Conservation (phyloP, 2,797 vertebrate species). For the Micromesistius poutassou region DNA sequence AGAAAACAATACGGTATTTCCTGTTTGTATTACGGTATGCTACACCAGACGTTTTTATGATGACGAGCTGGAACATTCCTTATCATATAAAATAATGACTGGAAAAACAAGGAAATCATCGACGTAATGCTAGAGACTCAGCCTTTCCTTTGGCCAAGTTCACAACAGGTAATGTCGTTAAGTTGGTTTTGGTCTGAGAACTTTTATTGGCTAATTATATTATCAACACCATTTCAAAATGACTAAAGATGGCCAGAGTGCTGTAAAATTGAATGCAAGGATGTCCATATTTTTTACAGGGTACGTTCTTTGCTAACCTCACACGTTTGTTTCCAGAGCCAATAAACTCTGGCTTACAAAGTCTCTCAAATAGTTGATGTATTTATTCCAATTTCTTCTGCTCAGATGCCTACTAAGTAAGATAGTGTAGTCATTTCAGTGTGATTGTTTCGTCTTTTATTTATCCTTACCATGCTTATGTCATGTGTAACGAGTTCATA, state of each 20-base stretch:
- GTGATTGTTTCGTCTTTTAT: neutral
- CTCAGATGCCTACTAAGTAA: neutral
- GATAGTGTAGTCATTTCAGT: neutral
- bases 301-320: neutral
- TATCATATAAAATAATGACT: constrained; percentile 8
- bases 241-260: neutral
- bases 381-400: neutral
- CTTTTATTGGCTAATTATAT: neutral
- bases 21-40: neutral
- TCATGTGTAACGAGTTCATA: no score
- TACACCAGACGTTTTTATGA: neutral
- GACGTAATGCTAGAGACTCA: neutral
- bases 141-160: neutral
- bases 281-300: neutral
- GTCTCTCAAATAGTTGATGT: neutral
- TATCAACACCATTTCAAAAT: neutral
- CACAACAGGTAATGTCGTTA: neutral
- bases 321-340: neutral
- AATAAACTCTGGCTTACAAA: neutral
- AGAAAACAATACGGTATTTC: neutral
- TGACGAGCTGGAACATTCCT: constrained; percentile 3
- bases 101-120: constrained; percentile 5
- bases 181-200: neutral
- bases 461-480: no score
- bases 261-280: neutral